These are phyloP conservation scores for Bujurquina vittata DNA, from an alignment of 2,113 vertebrate genomes.

Conservation along the genomic window DNA sequence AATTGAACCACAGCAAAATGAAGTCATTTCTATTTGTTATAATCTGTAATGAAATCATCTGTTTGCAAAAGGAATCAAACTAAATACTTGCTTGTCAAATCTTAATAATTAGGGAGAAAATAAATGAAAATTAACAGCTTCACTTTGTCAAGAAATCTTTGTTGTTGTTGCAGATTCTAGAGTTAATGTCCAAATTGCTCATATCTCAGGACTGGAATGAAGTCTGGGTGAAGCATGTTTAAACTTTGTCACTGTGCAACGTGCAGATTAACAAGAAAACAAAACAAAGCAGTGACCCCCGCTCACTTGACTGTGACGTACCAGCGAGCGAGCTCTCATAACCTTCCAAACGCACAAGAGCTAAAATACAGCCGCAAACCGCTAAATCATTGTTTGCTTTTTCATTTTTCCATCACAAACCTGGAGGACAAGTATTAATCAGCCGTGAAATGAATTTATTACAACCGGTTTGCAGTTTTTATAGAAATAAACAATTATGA, in stretches of 20 bases:
- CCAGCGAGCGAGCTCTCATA: not conserved
- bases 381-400: not conserved
- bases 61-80: too few species aligned
- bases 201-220: not conserved
- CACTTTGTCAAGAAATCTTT: too few species aligned
- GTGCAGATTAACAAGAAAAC: not conserved
- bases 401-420: constrained; percentile 13
- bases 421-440: constrained; percentile 16
- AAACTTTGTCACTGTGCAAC: not conserved
- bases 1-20: too few species aligned
- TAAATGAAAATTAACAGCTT: too few species aligned
- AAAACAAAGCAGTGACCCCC: not conserved
- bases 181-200: not conserved
- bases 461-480: not conserved
- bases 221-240: not conserved
- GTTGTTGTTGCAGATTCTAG: too few species aligned
- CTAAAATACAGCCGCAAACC: not conserved
- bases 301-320: not conserved
- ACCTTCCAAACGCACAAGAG: not conserved
- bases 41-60: too few species aligned
- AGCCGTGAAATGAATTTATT: constrained; percentile 4
- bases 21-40: too few species aligned
- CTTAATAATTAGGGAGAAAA: too few species aligned
- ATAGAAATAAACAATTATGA: constrained; percentile 12
- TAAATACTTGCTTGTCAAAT: too few species aligned